Evolutionary conservation across 2,888 invertebrate species (phyloP).

Genomic region (Leucania comma): DNA sequence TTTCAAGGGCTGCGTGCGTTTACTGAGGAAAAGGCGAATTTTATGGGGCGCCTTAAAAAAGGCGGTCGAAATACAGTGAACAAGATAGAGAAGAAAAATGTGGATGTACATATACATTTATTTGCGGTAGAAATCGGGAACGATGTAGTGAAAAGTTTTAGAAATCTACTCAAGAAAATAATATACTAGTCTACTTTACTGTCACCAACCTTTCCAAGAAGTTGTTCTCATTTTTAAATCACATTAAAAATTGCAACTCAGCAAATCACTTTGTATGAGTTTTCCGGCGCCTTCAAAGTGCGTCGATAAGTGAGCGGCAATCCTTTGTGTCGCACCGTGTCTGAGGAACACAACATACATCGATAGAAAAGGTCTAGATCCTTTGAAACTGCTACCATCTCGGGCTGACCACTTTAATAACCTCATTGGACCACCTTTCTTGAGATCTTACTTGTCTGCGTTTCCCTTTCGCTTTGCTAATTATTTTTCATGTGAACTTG

Average conservation of each 20-base stretch:
- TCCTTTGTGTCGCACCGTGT: background rate
- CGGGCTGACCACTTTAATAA: too few relatives aligned
- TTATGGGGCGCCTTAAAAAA: background rate
- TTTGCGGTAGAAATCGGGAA: background rate
- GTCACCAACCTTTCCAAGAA: background rate
- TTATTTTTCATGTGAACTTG: too few relatives aligned
- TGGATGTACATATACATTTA: background rate
- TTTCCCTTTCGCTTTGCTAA: too few relatives aligned
- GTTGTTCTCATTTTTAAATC: background rate
- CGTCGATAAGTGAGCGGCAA: constrained; percentile 22
- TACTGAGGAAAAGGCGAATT: background rate
- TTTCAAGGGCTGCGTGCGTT: constrained; percentile 16
- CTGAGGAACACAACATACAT: too few relatives aligned
- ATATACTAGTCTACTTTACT: background rate
- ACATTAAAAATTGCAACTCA: background rate
- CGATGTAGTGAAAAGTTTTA: background rate
- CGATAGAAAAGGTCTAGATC: background rate
- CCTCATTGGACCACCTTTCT: too few relatives aligned
- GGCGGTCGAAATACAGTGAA: too few relatives aligned
- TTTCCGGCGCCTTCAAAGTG: constrained; percentile 9
- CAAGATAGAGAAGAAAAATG: background rate
- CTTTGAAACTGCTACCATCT: too few relatives aligned
- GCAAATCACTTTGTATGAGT: constrained; percentile 22
- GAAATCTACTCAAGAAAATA: background rate
- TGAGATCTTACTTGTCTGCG: too few relatives aligned